Conservation (phyloP, 2,113 vertebrate species). For the Tamias sibiricus region DNA sequence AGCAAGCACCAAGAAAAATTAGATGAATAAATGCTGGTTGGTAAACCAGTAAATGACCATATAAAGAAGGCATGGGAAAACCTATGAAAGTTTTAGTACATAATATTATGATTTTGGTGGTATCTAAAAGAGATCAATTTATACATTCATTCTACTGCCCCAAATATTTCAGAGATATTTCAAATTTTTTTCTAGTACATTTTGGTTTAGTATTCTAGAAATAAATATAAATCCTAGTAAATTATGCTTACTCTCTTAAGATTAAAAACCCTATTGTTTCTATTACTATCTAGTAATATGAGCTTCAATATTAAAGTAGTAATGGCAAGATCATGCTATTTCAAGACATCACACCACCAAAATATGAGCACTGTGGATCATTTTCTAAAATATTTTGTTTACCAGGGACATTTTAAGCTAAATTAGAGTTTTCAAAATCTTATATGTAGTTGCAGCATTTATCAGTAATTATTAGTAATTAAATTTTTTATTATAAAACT, state of each 20-base stretch:
- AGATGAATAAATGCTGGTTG: background rate
- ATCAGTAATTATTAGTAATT: background rate
- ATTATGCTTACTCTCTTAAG: background rate
- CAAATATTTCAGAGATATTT: background rate
- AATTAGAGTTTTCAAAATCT: background rate
- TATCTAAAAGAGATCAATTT: background rate
- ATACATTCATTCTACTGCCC: background rate
- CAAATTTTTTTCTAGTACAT: background rate
- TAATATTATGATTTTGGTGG: background rate
- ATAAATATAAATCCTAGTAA: background rate
- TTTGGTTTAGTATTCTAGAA: background rate
- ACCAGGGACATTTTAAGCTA: background rate
- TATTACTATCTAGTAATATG: background rate
- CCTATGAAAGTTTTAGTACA: background rate
- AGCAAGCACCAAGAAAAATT: background rate
- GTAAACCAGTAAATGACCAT: background rate
- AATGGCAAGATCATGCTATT: background rate
- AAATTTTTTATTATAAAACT: background rate
- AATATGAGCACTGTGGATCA: background rate
- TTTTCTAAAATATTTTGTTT: conserved; percentile 12
- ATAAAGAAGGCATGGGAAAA: background rate
- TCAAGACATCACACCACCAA: background rate
- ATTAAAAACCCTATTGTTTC: conserved; percentile 5
- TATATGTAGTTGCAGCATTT: background rate
- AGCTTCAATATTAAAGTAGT: background rate